A percentile compares a stretch with the other conserved stretches of the same genome.
Evolutionary conservation across 2,113 vertebrate species (phyloP).

Genomic region (Petrocephalus zakoni): DNA sequence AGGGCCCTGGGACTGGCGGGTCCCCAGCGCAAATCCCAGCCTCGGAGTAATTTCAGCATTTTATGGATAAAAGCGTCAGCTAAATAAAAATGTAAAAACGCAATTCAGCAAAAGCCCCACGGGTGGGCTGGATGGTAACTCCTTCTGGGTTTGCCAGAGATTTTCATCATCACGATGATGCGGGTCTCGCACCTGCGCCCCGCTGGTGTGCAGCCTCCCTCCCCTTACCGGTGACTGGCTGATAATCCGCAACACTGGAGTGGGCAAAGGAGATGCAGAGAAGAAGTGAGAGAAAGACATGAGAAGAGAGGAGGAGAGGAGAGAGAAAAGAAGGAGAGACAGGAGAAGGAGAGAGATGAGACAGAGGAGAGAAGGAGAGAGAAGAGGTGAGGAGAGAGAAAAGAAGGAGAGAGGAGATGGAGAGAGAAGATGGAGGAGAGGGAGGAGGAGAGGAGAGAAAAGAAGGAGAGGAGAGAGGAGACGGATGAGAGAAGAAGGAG

Average conservation of each 20-base stretch:
- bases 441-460: no score
- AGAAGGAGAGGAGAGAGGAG: background rate
- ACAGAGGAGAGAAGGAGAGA: no score
- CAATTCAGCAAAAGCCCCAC: background rate
- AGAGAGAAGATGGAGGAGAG: no score
- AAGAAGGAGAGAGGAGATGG: no score
- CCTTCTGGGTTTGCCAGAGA: background rate
- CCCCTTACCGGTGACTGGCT: constrained; percentile 29
- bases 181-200: background rate
- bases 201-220: background rate
- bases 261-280: constrained; percentile 33
- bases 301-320: background rate
- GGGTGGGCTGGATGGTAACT: background rate
- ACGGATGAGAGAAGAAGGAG: background rate
- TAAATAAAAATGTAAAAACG: background rate
- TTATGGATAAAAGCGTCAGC: background rate
- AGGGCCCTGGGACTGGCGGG: background rate
- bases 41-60: background rate
- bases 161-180: background rate
- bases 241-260: constrained; percentile 34
- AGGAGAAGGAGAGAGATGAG: background rate
- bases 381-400: no score
- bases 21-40: background rate
- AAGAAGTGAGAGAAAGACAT: constrained; percentile 27
- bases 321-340: background rate